Evolutionary conservation across 2,797 vertebrate species (phyloP).

Genomic region (Sebastes oblongus): DNA sequence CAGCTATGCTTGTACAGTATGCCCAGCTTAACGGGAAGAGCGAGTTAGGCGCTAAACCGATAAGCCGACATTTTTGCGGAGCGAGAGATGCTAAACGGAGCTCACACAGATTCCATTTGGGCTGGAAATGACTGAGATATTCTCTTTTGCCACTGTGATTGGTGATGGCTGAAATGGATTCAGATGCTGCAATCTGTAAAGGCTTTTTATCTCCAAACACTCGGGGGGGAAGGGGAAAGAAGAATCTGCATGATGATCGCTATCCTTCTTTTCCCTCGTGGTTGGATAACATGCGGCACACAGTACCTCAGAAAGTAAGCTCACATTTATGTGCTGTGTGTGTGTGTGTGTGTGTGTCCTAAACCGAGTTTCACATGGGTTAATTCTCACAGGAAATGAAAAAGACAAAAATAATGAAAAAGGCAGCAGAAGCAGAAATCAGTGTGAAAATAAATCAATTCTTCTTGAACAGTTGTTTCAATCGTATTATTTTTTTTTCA

Average conservation of each 20-base stretch:
- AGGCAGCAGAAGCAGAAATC: conserved; percentile 59
- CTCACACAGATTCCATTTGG: conserved; percentile 14
- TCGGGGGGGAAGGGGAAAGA: background rate
- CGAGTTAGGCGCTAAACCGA: conserved; percentile 5
- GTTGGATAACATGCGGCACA: conserved; percentile 34
- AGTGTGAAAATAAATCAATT: conserved; percentile 54
- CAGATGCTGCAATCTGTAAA: conserved; percentile 49
- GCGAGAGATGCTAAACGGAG: conserved; percentile 14
- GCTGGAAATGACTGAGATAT: conserved; percentile 22
- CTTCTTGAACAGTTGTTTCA: conserved; percentile 64
- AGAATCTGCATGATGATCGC: conserved; percentile 35
- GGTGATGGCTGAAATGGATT: conserved; percentile 51
- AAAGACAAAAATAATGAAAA: conserved; percentile 15
- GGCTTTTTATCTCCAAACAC: conserved; percentile 52
- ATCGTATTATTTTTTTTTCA: conserved; percentile 56
- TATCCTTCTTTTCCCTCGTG: conserved; percentile 35
- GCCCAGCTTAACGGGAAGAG: background rate
- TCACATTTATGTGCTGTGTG: conserved; percentile 50
- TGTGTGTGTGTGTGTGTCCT: conserved; percentile 12
- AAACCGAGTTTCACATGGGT: conserved; percentile 48
- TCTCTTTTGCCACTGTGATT: conserved; percentile 20
- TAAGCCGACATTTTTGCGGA: background rate
- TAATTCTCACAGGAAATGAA: conserved; percentile 53
- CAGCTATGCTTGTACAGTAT: too few species aligned
- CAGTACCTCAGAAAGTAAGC: conserved; percentile 52